Evolutionary conservation across 2,888 invertebrate genomes (phyloP).

Genomic region (Stenurella melanura): DNA sequence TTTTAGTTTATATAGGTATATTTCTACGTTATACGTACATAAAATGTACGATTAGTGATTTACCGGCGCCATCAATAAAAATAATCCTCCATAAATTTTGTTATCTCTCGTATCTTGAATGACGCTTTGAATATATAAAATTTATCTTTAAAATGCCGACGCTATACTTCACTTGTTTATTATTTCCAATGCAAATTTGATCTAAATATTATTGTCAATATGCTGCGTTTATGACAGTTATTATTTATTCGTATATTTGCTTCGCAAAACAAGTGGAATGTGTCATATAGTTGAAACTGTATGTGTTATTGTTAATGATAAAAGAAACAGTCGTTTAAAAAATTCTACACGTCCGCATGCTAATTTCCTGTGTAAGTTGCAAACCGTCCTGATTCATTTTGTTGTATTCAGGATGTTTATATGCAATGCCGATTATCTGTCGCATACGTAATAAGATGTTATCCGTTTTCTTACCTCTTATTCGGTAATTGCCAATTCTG

Average conservation of each 20-base stretch:
- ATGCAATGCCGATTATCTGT: background rate
- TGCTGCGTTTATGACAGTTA: background rate
- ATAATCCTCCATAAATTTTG: constrained; percentile 2
- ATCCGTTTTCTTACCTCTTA: too few species aligned
- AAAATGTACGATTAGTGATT: background rate
- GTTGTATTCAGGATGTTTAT: background rate
- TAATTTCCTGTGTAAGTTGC: background rate
- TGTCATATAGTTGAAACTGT: background rate
- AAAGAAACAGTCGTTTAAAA: background rate
- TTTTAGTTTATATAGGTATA: too few species aligned
- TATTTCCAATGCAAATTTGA: background rate
- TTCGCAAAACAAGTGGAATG: background rate
- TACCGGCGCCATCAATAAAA: background rate
- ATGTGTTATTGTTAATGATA: too few species aligned
- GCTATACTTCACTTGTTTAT: background rate
- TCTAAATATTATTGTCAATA: background rate
- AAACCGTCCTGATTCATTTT: constrained; percentile 2
- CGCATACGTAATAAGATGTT: background rate
- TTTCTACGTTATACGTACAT: too few species aligned
- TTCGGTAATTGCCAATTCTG: too few species aligned
- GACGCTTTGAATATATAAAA: constrained; percentile 7
- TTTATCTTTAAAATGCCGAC: background rate
- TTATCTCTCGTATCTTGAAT: constrained; percentile 7
- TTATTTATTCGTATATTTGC: background rate
- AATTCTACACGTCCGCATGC: background rate